Conservation (phyloP, 2,888 invertebrate genomes). For the Agapostemon virescens region DNA sequence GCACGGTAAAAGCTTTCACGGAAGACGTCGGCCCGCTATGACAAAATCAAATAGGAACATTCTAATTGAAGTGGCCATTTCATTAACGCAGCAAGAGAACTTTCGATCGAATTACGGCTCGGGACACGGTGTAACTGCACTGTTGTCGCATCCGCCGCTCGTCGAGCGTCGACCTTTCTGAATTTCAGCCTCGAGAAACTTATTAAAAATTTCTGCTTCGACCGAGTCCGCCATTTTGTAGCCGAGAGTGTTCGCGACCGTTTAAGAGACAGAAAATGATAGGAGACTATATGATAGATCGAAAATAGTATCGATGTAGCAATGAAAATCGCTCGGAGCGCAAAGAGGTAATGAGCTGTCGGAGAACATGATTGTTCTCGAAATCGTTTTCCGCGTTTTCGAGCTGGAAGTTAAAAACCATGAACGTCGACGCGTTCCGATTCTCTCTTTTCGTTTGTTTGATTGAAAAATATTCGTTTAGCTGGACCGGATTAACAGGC, state of each 20-base stretch:
- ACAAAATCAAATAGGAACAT: slow-evolving; percentile 28
- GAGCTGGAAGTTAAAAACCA: too few relatives aligned
- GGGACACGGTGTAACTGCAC: background rate
- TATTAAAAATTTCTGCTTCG: too few relatives aligned
- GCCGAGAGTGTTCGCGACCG: too few relatives aligned
- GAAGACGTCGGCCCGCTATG: background rate
- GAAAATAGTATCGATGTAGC: too few relatives aligned
- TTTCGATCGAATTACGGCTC: slow-evolving; percentile 11
- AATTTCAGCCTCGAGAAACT: too few relatives aligned
- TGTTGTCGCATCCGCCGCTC: background rate
- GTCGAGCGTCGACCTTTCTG: too few relatives aligned
- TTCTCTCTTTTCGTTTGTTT: background rate
- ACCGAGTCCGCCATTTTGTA: too few relatives aligned
- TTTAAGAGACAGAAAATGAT: too few relatives aligned
- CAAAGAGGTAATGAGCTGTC: too few relatives aligned
- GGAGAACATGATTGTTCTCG: too few relatives aligned
- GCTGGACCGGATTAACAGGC: background rate
- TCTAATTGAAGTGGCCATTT: slow-evolving; percentile 19
- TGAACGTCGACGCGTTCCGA: background rate
- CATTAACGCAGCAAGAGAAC: slow-evolving; percentile 9
- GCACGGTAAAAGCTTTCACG: slow-evolving; percentile 12
- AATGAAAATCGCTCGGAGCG: too few relatives aligned
- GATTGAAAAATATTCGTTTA: background rate
- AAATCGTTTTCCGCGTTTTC: background rate
- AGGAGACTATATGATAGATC: too few relatives aligned